Evolutionary conservation across 2,797 vertebrate genomes (phyloP).

Genomic region (Crocidura indochinensis): DNA sequence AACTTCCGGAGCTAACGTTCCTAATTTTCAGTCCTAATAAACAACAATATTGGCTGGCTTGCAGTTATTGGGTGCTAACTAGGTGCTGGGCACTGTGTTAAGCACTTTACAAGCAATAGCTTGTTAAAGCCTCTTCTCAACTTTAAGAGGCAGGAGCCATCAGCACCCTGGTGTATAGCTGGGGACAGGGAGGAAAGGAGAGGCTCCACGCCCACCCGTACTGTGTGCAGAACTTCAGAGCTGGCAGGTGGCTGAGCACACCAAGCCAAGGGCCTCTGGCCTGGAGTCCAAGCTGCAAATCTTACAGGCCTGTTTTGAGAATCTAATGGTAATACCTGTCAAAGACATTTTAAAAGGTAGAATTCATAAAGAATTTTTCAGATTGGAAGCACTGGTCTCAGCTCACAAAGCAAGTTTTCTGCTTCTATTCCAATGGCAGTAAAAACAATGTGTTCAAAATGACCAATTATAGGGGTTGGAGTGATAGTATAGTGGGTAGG

Average conservation of each 20-base stretch:
- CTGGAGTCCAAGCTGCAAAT: too few relatives aligned
- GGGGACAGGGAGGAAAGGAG: neutral
- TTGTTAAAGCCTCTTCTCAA: neutral
- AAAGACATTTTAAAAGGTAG: neutral
- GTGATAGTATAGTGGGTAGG: too few relatives aligned
- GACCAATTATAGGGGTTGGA: too few relatives aligned
- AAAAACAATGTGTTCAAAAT: too few relatives aligned
- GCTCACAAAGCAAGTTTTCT: constrained; percentile 16
- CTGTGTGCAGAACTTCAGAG: neutral
- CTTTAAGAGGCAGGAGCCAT: neutral
- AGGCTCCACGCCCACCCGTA: neutral
- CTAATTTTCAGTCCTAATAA: constrained; percentile 22
- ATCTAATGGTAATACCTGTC: neutral
- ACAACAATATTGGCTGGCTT: neutral
- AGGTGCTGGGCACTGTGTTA: neutral
- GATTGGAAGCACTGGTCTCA: neutral
- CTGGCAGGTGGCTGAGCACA: fast-evolving
- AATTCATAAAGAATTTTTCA: neutral
- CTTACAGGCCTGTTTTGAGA: neutral
- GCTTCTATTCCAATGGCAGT: neutral
- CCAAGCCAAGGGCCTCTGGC: neutral
- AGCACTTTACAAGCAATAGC: neutral
- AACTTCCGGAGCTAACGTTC: neutral
- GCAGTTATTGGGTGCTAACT: neutral
- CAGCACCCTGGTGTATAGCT: neutral